Base-by-base conservation (phyloP, 2,113 vertebrate species). In the Mobula birostris region DNA sequence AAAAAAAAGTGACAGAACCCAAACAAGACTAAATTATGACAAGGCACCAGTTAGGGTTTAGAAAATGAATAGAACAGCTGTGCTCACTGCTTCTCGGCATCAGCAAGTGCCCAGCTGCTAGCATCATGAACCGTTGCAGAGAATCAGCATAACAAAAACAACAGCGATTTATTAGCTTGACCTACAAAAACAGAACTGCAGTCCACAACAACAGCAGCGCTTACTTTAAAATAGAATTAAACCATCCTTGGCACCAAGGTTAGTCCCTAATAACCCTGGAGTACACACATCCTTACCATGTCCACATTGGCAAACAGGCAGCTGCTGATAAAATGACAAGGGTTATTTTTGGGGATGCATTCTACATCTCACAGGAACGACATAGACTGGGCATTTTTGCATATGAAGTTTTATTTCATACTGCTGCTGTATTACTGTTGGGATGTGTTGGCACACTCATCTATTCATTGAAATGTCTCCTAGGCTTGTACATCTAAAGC, bases 21-120 rank as follows among this genome's bases (percentile, higher is more conserved):
- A 93, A 40, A 17, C 66, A 76, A 21, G 72, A 76, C 68, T 2
- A 74, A 5, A 14, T 74, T 74, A 36, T 36, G 7, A 27, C 5
- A 74, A 56, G 91, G 68, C 40, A 74, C 12, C 40, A 27, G 32
- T 88, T 14, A 6, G 5, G n/a, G 36, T 72, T 74, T 93, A 24
- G 68, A 90, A 56, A 93, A 76, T 93, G 56, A 93, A 74, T 56
- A 48, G 91, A 56, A 40, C 70, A 93, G 91, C 36, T 72, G 63
- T 40, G 36, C 32, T 72, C 36, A 21, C 27, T 68, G 36, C 68
- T 56, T 82, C 70, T 56, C 21, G 48, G 32, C 91, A 76, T 27
- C 21, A 76, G 91, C 91, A 56, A 93, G 19, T 8, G 21, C 68
- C 56, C 91, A 93, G 91, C 91, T 93, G 91, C 27, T 74, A 74